Evolutionary conservation across 2,113 vertebrate genomes (phyloP).

Genomic region (Chroicocephalus ridibundus): DNA sequence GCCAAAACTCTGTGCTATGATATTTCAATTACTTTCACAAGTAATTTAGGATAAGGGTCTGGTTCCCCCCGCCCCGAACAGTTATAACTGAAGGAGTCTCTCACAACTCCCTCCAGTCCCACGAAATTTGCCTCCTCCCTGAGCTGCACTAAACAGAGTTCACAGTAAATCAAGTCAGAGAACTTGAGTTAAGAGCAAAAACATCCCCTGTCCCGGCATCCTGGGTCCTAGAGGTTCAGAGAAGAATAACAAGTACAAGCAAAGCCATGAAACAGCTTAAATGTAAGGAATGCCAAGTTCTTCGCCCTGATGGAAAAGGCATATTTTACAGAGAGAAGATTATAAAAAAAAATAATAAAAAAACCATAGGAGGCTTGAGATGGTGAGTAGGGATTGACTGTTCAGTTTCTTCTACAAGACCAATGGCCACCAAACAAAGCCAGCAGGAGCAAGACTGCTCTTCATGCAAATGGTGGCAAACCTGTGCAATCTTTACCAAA

Average conservation of each 20-base stretch:
- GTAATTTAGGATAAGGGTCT: background rate
- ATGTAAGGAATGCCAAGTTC: fast-evolving
- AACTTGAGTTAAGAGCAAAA: background rate
- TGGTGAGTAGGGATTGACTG: background rate
- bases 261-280: background rate
- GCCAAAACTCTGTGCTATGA: background rate
- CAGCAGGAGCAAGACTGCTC: background rate
- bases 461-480: background rate
- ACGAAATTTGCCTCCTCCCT: background rate
- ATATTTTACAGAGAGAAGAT: background rate
- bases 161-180: background rate
- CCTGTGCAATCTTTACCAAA: background rate
- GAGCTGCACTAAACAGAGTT: background rate
- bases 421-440: background rate
- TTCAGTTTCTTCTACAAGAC: background rate
- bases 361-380: background rate
- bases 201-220: background rate
- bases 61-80: too few species aligned
- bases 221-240: background rate
- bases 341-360: background rate
- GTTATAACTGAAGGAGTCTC: background rate
- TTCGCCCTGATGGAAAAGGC: background rate
- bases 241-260: background rate
- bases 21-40: background rate
- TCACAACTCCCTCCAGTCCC: background rate